Conservation (phyloP, 2,888 invertebrate species). For the Nematopogon swammerdamellus region DNA sequence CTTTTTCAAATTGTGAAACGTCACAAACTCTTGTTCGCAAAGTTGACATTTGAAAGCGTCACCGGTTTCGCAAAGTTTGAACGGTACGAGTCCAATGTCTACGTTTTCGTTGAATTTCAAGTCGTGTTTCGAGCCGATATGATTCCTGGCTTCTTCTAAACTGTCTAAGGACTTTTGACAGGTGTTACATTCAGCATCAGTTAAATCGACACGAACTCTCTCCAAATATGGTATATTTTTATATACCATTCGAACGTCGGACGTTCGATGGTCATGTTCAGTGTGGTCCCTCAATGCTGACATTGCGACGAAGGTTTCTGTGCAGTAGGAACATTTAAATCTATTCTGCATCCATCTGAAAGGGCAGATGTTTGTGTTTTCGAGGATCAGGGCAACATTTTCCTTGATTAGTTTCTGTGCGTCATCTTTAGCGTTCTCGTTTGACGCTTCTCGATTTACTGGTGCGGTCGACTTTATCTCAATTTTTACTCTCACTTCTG, state of each 20-base stretch:
- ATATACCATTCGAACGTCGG: too few relatives aligned
- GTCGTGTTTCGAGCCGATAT: constrained; percentile 27
- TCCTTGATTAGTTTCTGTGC: neutral
- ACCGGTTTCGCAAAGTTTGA: constrained; percentile 21
- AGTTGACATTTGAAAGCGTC: constrained; percentile 38
- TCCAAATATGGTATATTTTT: too few relatives aligned
- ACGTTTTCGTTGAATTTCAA: constrained; percentile 26
- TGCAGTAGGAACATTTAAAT: neutral
- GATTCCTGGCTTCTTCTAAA: constrained; percentile 26
- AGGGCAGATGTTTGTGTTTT: neutral
- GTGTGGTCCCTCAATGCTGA: neutral
- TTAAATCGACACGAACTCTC: constrained; percentile 20
- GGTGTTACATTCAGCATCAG: constrained; percentile 26
- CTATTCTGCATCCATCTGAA: neutral
- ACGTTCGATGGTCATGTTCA: neutral
- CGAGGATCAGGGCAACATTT: neutral
- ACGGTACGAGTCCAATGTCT: constrained; percentile 35
- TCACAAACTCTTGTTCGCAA: constrained; percentile 34
- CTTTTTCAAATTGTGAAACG: constrained; percentile 40
- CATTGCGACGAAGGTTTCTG: neutral
- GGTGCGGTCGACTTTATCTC: too few relatives aligned
- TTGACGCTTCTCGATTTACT: too few relatives aligned
- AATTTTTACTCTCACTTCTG: too few relatives aligned
- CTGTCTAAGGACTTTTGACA: constrained; percentile 25
- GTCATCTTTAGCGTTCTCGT: too few relatives aligned